Evolutionary conservation across 2,888 invertebrate species (phyloP), one percentile per base, ranked within the genome.

Genomic region (Perithous albicinctus): DNA sequence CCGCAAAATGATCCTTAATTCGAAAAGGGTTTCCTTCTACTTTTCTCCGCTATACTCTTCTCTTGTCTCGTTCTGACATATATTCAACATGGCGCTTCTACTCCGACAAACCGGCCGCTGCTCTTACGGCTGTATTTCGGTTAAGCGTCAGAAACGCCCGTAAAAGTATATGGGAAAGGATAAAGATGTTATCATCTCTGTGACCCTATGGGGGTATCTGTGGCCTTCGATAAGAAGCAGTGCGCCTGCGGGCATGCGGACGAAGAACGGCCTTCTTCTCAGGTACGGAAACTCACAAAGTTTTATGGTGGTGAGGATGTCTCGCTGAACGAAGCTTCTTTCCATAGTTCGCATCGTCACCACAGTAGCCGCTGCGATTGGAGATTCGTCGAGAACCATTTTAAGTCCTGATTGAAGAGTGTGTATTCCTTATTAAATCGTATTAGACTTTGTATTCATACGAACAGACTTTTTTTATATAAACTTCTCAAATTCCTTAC

Each of bases 141-240:
- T 87, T 87, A 86, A 88, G 87, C 85, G 86, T 87, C 80, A 86
- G 85, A 87, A 85, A 78, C 78, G 81, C 87, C 89, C 88, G 90
- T 90, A 91, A 91, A 90, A 87, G 89, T 91, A 91, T 91, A 89
- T 88, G 90, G 87, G 88, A 88, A 89, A 89, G 88, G 87, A 90
- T 91, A 89, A 91, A 90, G 91, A 91, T 90, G 90, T 90, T 91
- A 91, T 91, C 90, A 85, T 85, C 78, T 29, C 70, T 43, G 82
- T 75, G 78, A 78, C 74, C 70, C 78, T 70, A 35, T 18, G 46
- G 32, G 26, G 32, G 26, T 46, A 73, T 59, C 18, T 23, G 8
- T 29, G 46, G 41, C 56, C 10, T 6, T 66, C 70, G 78, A 82
- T 78, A 78, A 78, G 81, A 18, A 69, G 75, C 38, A 72, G 41